A percentile compares a stretch with the other conserved stretches of the same genome.
These are phyloP conservation scores for Drosophila kurseongensis DNA, from an alignment of 1,140 invertebrate genomes.

Conservation along the genomic window DNA sequence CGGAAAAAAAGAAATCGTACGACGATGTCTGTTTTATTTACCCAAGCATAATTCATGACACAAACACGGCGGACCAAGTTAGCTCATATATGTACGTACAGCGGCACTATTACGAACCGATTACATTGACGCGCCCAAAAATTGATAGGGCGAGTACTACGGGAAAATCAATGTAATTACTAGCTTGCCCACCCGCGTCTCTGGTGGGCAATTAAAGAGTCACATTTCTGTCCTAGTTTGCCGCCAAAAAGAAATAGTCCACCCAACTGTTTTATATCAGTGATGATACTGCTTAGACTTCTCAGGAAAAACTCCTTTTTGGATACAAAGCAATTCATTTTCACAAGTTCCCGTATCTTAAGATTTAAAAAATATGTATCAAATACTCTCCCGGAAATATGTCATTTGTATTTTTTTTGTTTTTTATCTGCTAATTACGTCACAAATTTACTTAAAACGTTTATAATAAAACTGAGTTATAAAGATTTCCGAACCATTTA, in stretches of 20 bases:
- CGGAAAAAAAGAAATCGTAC: constrained; percentile 48
- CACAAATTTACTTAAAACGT: no score
- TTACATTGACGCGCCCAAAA: constrained; percentile 72
- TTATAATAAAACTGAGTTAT: no score
- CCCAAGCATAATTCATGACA: constrained; percentile 75
- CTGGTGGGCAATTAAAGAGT: constrained; percentile 60
- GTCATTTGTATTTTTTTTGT: background rate
- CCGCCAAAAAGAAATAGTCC: constrained; percentile 49
- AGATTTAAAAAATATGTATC: background rate
- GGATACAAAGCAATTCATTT: background rate
- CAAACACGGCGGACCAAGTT: constrained; percentile 41
- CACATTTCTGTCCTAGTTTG: constrained; percentile 26
- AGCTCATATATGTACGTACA: constrained; percentile 15
- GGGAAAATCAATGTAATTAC: constrained; percentile 80
- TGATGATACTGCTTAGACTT: background rate
- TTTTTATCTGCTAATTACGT: no score
- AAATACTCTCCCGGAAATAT: background rate
- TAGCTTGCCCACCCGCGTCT: constrained; percentile 11
- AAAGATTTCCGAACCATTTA: no score
- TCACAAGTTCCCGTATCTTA: background rate
- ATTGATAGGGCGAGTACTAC: constrained; percentile 58
- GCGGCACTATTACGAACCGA: constrained; percentile 61
- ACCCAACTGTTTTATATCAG: background rate
- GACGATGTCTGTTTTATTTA: constrained; percentile 39
- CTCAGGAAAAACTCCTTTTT: background rate